Evolutionary conservation across 2,113 vertebrate species (phyloP), one percentile per base, ranked within the genome.

Genomic region (Myxocyprinus asiaticus): DNA sequence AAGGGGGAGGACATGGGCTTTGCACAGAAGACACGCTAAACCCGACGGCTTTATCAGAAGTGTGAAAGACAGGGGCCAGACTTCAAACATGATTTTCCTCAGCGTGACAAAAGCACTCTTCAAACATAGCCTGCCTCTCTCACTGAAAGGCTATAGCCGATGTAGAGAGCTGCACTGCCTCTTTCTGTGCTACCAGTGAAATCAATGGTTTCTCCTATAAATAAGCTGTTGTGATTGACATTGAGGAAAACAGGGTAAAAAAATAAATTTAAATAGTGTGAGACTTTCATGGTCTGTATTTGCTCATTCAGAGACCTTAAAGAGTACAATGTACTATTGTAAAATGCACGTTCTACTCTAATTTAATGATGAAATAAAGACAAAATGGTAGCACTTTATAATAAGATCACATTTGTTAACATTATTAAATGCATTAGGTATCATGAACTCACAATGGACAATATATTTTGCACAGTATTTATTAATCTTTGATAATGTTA

Each of bases 11-110:
- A 93, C 92, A 93, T 89, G 88, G 88, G 92, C 90, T 94, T 92
- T 94, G 89, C 91, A 90, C 88, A 83, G 91, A 91, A 91, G 90
- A 92, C 90, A 92, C 67, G 90, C 91, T 92, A 93, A 93, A 93
- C 89, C 91, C 87, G 88, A 90, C 87, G 92, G 91, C 90, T 91
- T 92, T 91, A 93, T 91, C 89, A 86, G 88, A 87, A 89, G 87
- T 91, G 91, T 92, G 90, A 92, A 92, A 92, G 91, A 94, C 90
- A 90, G 88, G 90, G 91, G 91, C 91, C 91, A 92, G 86, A 92
- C 91, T 91, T 92, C 92, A 91, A 93, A 92, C 89, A 88, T 88
- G 92, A 93, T 93, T 93, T 93, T 90, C 92, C 56, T 88, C 90
- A 90, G 90, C 90, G 90, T 92, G 91, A 92, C 91, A 92, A 90